A percentile compares a stretch with the other conserved stretches of the same genome.
Evolutionary conservation across 2,888 invertebrate species (phyloP).

Genomic region (Chaetoderma sp.): DNA sequence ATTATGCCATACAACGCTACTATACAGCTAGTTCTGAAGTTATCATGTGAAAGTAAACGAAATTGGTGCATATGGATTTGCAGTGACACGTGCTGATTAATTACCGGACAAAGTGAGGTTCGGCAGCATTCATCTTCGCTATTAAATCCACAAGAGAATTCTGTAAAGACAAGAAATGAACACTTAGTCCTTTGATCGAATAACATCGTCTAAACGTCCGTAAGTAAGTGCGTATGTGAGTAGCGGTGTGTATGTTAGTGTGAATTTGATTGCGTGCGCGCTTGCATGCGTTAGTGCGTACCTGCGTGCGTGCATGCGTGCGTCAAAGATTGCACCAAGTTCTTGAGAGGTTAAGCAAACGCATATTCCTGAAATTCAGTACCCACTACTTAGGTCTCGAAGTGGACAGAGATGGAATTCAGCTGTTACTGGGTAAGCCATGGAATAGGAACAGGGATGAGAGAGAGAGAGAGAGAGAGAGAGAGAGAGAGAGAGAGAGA

Average conservation of each 20-base stretch:
- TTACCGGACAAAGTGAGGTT: slow-evolving; percentile 62
- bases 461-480: slow-evolving; percentile 20
- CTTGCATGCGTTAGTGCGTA: no score
- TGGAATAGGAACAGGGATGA: not conserved
- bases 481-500: not conserved
- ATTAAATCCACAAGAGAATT: slow-evolving; percentile 60
- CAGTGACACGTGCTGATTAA: no score
- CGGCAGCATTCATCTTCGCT: slow-evolving; percentile 49
- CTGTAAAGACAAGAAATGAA: slow-evolving; percentile 41
- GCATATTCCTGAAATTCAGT: no score
- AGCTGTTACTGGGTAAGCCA: slow-evolving; percentile 4
- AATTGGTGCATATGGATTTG: no score
- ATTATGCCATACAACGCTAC: no score
- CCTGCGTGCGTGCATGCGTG: not conserved
- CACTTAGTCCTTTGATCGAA: not conserved
- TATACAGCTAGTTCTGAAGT: no score
- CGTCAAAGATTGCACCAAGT: not conserved
- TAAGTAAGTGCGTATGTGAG: no score
- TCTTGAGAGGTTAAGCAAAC: no score
- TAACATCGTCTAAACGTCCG: not conserved
- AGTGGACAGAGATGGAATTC: not conserved
- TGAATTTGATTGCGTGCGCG: no score
- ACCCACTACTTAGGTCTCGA: no score
- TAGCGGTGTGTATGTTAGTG: no score
- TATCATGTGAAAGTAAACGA: no score